These are phyloP conservation scores for Nephrotoma guestfalica DNA, from an alignment of 2,888 invertebrate genomes.

Conservation along the genomic window DNA sequence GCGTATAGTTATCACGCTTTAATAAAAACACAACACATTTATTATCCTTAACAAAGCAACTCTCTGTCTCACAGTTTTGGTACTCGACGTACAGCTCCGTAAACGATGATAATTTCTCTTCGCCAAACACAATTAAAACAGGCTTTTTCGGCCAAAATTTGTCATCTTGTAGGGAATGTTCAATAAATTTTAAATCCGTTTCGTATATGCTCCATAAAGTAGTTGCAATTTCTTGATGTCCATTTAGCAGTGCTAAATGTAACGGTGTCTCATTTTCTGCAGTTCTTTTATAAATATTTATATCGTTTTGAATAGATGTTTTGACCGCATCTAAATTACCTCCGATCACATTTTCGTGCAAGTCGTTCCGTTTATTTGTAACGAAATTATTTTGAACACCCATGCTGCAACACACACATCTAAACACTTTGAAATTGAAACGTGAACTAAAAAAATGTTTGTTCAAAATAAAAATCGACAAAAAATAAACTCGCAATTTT, in stretches of 20 bases:
- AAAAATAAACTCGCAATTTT: too few species aligned
- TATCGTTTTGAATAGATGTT: not conserved
- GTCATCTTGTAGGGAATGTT: not conserved
- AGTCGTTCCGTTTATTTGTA: too few species aligned
- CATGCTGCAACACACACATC: too few species aligned
- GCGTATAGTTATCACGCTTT: not conserved
- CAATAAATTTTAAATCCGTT: not conserved
- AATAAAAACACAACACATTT: not conserved
- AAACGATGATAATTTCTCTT: not conserved
- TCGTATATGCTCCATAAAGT: not conserved
- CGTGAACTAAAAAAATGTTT: too few species aligned
- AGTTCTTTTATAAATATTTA: not conserved
- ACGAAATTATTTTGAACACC: too few species aligned
- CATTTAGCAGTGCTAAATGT: not conserved
- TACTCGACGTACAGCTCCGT: not conserved
- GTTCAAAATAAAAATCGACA: too few species aligned
- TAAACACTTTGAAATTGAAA: too few species aligned
- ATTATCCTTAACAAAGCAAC: not conserved
- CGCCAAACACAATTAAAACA: not conserved
- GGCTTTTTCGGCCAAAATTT: not conserved
- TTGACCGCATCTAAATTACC: too few species aligned
- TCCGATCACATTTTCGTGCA: too few species aligned
- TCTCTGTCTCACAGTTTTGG: not conserved
- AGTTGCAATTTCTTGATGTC: not conserved
- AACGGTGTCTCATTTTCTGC: not conserved